These are phyloP conservation scores for Euwallacea fornicatus DNA, from an alignment of 1,140 invertebrate species.

Conservation along the genomic window DNA sequence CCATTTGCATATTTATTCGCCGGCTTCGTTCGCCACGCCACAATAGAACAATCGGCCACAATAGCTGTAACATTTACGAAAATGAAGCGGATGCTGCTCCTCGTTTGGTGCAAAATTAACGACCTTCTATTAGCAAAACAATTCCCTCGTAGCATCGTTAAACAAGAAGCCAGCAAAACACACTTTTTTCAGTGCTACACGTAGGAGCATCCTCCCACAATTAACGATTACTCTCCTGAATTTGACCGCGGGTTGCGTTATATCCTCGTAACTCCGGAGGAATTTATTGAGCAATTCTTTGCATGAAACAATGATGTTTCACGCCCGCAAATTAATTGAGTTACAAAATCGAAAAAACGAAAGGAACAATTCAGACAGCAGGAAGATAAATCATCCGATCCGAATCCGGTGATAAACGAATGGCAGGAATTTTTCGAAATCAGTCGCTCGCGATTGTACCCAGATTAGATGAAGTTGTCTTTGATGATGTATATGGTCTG, in stretches of 20 bases:
- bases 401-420: not conserved
- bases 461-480: constrained; percentile 3
- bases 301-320: not conserved
- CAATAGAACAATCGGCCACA: no score
- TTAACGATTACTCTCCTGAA: no score
- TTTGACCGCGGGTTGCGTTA: not conserved
- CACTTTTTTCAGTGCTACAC: not conserved
- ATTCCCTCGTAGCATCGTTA: no score
- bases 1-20: no score
- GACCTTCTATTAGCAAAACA: no score
- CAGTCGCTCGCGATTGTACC: not conserved
- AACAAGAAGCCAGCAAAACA: not conserved
- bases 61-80: no score
- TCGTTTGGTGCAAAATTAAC: no score
- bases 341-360: constrained; percentile 7
- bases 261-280: not conserved
- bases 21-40: no score
- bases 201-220: not conserved
- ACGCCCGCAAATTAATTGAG: constrained; percentile 6
- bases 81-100: no score
- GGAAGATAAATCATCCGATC: constrained; percentile 1
- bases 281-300: not conserved
- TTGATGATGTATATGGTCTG: constrained; percentile 6
- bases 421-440: constrained; percentile 4
- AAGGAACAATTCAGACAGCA: not conserved